Percentiles rank a stretch among this genome's conserved stretches.
Conservation (phyloP, 2,888 invertebrate species). For the Drosophila barbarae region DNA sequence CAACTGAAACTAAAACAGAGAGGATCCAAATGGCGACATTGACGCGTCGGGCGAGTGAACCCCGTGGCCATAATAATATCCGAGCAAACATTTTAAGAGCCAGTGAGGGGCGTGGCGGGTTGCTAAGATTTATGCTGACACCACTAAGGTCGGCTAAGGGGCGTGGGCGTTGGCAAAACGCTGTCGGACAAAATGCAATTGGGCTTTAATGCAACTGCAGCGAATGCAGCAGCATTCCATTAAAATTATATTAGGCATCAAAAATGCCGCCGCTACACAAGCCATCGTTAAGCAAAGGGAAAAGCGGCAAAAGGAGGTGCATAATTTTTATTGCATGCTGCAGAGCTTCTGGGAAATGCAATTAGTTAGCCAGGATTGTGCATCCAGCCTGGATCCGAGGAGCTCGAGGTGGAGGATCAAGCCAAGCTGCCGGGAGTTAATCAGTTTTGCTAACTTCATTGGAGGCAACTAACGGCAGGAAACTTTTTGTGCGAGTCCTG, state of each 20-base stretch:
- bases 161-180: conserved; percentile 1
- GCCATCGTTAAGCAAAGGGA: conserved; percentile 17
- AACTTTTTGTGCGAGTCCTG: conserved; percentile 48
- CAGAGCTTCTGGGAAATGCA: conserved; percentile 48
- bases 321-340: conserved; percentile 39
- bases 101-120: conserved; percentile 22
- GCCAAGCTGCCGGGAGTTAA: conserved; percentile 61
- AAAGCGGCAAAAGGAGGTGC: background rate
- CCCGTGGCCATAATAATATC: conserved; percentile 19
- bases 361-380: conserved; percentile 45
- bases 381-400: conserved; percentile 9
- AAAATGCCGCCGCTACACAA: conserved; percentile 31
- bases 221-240: conserved; percentile 50
- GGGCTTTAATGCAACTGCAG: conserved; percentile 58
- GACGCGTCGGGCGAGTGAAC: conserved; percentile 21
- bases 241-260: conserved; percentile 37
- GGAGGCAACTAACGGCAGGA: conserved; percentile 43
- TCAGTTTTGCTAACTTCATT: conserved; percentile 72
- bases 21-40: conserved; percentile 31
- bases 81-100: conserved; percentile 26
- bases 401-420: conserved; percentile 34
- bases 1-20: conserved; percentile 23
- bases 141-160: conserved; percentile 8
- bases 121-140: conserved; percentile 41
- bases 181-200: conserved; percentile 46